phyloP scores from a whole-genome alignment of 2,888 invertebrate species.

The Buathra laborator region DNA sequence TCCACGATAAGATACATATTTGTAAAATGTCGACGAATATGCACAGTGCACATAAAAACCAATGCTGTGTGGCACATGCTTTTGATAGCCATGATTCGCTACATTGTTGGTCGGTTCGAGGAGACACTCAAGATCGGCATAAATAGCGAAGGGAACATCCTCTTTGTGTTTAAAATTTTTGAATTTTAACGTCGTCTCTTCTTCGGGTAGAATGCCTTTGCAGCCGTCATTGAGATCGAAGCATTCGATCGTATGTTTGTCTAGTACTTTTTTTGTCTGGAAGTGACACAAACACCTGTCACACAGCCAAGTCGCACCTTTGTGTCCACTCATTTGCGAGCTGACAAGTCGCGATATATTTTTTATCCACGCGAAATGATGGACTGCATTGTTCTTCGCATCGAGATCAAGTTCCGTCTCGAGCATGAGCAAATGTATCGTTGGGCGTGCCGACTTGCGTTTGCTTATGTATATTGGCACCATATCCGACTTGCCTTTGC shows the following conservation, averaged over 20 bases:
- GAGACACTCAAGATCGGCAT: slow-evolving; percentile 46
- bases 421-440: slow-evolving; percentile 31
- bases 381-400: too few species aligned
- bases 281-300: too few species aligned
- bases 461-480: neutral
- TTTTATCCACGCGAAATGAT: too few species aligned
- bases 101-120: too few species aligned
- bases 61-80: neutral
- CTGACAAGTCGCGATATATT: too few species aligned
- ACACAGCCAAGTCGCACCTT: too few species aligned
- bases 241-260: slow-evolving; percentile 25
- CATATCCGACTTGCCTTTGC: too few species aligned
- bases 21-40: neutral
- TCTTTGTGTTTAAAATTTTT: slow-evolving; percentile 35
- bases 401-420: too few species aligned
- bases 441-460: neutral
- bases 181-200: slow-evolving; percentile 5
- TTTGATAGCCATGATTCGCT: too few species aligned
- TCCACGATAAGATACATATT: neutral
- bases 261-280: neutral
- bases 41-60: neutral
- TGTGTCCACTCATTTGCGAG: too few species aligned
- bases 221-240: neutral
- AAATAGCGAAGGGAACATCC: slow-evolving; percentile 38
- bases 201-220: slow-evolving; percentile 26